phyloP scores from a whole-genome alignment of 1,140 invertebrate genomes.

The Ditylenchus dipsaci region DNA sequence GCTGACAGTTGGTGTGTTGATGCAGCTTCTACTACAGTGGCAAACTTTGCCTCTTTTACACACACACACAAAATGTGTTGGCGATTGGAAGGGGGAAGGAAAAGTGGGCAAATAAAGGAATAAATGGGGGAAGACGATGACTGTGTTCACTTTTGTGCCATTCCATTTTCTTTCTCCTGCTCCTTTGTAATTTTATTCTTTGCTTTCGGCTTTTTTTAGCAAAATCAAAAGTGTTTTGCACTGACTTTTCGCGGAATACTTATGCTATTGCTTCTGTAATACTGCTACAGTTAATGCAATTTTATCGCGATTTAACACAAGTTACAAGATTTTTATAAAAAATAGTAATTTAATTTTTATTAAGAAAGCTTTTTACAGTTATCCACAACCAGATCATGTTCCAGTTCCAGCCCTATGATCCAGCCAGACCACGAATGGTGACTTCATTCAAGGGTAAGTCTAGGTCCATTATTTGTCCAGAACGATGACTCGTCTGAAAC shows the following conservation, averaged over 20 bases:
- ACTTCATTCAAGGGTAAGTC: constrained; percentile 49
- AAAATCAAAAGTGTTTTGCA: not conserved
- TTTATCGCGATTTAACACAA: not conserved
- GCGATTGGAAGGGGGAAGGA: not conserved
- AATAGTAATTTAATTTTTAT: not conserved
- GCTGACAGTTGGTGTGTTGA: too few species aligned
- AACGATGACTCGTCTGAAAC: too few species aligned
- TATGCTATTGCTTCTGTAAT: too few species aligned
- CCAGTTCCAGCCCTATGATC: constrained; percentile 42
- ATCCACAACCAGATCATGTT: constrained; percentile 28
- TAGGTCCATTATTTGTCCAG: too few species aligned
- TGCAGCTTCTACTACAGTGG: too few species aligned
- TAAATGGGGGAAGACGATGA: not conserved
- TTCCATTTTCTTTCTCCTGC: not conserved
- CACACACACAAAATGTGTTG: too few species aligned
- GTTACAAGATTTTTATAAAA: not conserved
- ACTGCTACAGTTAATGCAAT: not conserved
- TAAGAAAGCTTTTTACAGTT: not conserved
- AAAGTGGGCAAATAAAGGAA: not conserved
- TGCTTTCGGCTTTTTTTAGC: not conserved
- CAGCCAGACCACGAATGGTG: constrained; percentile 37
- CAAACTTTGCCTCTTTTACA: too few species aligned
- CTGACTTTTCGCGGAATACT: not conserved
- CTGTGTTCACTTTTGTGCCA: constrained; percentile 2
- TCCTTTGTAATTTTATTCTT: not conserved